Conservation (phyloP, 2,797 vertebrate genomes). For the Loriculus beryllinus region DNA sequence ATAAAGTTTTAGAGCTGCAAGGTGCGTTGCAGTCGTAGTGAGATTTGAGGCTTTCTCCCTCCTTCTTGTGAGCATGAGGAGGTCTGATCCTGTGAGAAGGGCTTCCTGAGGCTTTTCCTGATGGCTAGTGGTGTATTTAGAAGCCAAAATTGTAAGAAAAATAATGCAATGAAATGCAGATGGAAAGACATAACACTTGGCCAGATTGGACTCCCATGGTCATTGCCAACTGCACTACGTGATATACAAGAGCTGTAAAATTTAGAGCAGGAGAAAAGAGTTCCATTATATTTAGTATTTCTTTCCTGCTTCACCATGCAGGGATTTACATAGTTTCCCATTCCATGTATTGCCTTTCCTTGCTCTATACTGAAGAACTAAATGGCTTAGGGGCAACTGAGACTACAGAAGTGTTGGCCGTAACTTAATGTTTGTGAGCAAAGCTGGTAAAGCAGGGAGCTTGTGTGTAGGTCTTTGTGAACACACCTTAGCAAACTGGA, state of each 20-base stretch:
- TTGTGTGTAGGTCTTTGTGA: not conserved
- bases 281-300: not conserved
- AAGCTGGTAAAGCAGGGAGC: not conserved
- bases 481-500: not conserved
- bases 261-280: not conserved
- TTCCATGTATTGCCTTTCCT: not conserved
- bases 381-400: not conserved
- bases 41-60: not conserved
- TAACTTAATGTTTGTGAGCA: not conserved
- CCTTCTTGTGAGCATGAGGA: not conserved
- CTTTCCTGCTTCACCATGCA: not conserved
- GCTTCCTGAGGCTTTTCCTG: not conserved
- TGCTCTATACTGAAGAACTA: not conserved
- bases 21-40: not conserved
- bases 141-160: not conserved
- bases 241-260: not conserved
- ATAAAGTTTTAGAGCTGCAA: not conserved
- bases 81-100: not conserved
- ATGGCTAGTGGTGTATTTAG: not conserved
- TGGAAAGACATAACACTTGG: not conserved
- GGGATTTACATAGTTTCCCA: not conserved
- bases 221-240: accelerated
- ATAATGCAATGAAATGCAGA: not conserved
- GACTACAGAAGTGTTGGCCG: not conserved
- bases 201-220: not conserved